phyloP scores from a whole-genome alignment of 2,113 vertebrate species.

The Eulacestoma nigropectus region DNA sequence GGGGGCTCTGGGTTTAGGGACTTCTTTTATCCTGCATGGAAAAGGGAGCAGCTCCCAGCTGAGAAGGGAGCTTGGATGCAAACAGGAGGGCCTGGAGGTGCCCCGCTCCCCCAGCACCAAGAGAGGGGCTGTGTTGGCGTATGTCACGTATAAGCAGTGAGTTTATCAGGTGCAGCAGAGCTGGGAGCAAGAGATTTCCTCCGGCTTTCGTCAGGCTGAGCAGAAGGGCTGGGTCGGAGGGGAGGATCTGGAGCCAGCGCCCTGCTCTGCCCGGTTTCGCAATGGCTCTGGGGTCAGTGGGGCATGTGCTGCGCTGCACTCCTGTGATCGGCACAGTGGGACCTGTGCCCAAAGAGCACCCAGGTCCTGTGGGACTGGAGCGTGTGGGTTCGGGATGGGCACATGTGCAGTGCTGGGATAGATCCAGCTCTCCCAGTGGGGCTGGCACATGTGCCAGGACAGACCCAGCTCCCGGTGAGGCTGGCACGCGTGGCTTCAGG shows the following conservation, averaged over 20 bases:
- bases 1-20: background rate
- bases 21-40: background rate
- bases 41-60: background rate
- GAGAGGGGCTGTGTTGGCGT: background rate
- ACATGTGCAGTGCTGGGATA: background rate
- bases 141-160: rapidly evolving
- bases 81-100: background rate
- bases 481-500: background rate
- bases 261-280: background rate
- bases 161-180: background rate
- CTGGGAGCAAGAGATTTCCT: background rate
- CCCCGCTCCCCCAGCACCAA: rapidly evolving
- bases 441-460: background rate
- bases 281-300: rapidly evolving
- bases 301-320: background rate
- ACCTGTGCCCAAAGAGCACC: background rate
- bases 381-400: background rate
- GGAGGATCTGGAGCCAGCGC: rapidly evolving
- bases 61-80: rapidly evolving
- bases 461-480: background rate
- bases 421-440: background rate
- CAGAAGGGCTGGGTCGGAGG: rapidly evolving
- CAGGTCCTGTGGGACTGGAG: background rate
- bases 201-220: background rate
- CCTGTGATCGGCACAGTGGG: rapidly evolving